These are phyloP conservation scores for Drosophila lacteicornis DNA, from an alignment of 1,140 invertebrate species.

Conservation along the genomic window DNA sequence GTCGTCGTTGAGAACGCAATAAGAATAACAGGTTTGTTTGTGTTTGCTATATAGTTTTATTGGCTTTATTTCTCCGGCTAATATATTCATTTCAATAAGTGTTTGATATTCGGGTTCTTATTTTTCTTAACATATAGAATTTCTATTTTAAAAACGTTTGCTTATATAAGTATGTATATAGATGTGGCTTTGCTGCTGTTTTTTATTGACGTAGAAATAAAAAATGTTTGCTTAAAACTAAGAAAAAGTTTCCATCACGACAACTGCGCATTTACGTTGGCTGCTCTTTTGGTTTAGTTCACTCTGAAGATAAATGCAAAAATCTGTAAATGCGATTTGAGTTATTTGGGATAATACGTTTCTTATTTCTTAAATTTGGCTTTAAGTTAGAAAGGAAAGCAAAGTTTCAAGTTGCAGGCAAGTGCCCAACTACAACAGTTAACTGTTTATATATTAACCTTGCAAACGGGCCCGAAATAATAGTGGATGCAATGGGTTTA, in stretches of 20 bases:
- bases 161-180: conserved; percentile 55
- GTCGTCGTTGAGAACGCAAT: conserved; percentile 20
- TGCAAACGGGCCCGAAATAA: conserved; percentile 20
- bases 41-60: conserved; percentile 54
- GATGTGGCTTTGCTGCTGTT: conserved; percentile 41
- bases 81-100: conserved; percentile 64
- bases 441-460: conserved; percentile 26
- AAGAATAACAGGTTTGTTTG: conserved; percentile 19
- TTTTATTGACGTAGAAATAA: conserved; percentile 58
- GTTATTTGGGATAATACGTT: conserved; percentile 17
- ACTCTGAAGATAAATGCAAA: conserved; percentile 68
- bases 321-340: conserved; percentile 62
- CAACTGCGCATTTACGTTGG: conserved; percentile 41
- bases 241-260: conserved; percentile 65
- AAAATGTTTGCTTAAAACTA: conserved; percentile 62
- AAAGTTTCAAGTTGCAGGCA: conserved; percentile 26
- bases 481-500: background rate
- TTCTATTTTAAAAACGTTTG: conserved; percentile 76
- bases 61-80: conserved; percentile 64
- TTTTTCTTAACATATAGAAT: conserved; percentile 68
- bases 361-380: conserved; percentile 38
- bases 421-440: conserved; percentile 42
- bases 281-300: conserved; percentile 27
- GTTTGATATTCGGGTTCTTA: conserved; percentile 51
- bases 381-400: conserved; percentile 42